phyloP scores from a whole-genome alignment of 1,140 invertebrate species.

The Diachasmimorpha longicaudata region DNA sequence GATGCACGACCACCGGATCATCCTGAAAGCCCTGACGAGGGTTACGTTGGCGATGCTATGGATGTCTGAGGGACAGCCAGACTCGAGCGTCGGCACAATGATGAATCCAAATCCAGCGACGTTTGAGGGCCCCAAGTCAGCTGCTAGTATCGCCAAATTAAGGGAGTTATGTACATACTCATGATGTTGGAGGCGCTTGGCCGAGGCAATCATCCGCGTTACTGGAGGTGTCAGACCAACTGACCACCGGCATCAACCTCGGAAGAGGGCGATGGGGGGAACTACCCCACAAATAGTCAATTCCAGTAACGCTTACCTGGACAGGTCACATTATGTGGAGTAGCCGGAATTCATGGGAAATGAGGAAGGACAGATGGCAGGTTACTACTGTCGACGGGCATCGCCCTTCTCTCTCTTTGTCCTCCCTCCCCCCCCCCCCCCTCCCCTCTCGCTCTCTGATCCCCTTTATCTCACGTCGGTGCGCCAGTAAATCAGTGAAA shows the following conservation, averaged over 20 bases:
- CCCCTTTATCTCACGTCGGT: background rate
- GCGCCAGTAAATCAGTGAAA: background rate
- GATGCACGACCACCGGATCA: conserved; percentile 60
- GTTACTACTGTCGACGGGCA: background rate
- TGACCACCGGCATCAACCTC: background rate
- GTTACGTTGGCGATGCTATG: conserved; percentile 79
- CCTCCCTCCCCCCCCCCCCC: too few relatives aligned
- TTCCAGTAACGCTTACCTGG: background rate
- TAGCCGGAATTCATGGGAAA: background rate
- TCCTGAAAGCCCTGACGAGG: conserved; percentile 85
- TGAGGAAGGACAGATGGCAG: background rate
- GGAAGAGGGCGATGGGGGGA: background rate
- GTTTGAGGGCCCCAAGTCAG: background rate
- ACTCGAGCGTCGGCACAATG: conserved; percentile 10
- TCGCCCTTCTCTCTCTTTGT: background rate
- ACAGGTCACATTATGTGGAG: background rate
- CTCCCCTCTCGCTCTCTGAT: too few relatives aligned
- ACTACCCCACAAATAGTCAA: background rate
- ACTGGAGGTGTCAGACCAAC: background rate
- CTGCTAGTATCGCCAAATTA: background rate
- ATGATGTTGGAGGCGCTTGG: background rate
- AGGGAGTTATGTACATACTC: background rate
- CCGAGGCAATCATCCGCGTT: background rate
- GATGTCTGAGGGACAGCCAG: conserved; percentile 54
- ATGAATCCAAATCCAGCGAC: background rate